Evolutionary conservation across 2,797 vertebrate genomes (phyloP).

Genomic region (Cichlasoma orientale): DNA sequence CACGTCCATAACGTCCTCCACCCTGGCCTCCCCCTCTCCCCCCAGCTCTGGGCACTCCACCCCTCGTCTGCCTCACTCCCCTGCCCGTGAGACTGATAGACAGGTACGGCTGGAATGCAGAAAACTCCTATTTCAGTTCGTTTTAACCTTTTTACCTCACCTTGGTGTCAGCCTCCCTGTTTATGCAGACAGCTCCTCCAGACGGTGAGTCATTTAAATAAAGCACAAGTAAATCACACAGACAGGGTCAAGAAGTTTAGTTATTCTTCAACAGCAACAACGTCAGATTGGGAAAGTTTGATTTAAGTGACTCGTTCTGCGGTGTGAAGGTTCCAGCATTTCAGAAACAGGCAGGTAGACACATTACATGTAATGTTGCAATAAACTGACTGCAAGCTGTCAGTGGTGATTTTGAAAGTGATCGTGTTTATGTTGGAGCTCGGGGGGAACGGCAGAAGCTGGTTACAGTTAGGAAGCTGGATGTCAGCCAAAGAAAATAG

Average conservation of each 20-base stretch:
- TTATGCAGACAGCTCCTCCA: conserved; percentile 48
- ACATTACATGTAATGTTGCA: conserved; percentile 17
- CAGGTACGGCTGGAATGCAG: conserved; percentile 64
- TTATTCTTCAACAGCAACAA: background rate
- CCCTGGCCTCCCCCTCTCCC: conserved; percentile 89
- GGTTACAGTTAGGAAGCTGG: background rate
- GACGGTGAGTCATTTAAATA: conserved; percentile 48
- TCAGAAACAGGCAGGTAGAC: background rate
- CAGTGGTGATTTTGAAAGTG: background rate
- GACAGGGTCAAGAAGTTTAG: conserved; percentile 17
- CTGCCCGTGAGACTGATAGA: conserved; percentile 85
- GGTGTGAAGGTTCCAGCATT: background rate
- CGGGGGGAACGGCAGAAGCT: no score
- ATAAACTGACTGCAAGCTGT: conserved; percentile 3
- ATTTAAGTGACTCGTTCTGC: background rate
- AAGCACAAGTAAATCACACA: conserved; percentile 18
- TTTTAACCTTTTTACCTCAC: conserved; percentile 10
- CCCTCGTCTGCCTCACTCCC: conserved; percentile 87
- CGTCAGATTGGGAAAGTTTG: conserved; percentile 16
- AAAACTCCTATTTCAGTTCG: background rate
- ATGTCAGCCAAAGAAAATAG: background rate
- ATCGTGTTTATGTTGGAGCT: conserved; percentile 3
- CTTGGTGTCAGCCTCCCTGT: conserved; percentile 20
- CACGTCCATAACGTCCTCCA: conserved; percentile 88
- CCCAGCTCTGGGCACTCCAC: conserved; percentile 91